phyloP scores from a whole-genome alignment of 2,797 vertebrate genomes.

The Scolopax rusticola region DNA sequence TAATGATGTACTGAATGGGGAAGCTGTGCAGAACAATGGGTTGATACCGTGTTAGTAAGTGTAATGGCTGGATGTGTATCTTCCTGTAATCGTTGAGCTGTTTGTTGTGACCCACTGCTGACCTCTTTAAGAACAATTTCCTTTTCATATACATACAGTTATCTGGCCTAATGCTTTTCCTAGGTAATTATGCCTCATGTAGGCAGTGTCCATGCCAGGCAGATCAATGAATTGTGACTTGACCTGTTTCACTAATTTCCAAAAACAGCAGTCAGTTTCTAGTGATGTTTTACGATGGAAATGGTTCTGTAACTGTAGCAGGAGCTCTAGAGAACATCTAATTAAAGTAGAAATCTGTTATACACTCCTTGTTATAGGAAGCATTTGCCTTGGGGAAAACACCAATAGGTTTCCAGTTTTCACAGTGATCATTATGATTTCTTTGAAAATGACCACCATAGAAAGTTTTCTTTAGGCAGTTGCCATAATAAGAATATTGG shows the following conservation, averaged over 20 bases:
- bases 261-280: neutral
- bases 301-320: slow-evolving; percentile 1
- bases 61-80: neutral
- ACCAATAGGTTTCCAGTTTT: neutral
- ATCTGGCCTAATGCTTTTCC: neutral
- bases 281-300: neutral
- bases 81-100: slow-evolving; percentile 31
- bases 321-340: slow-evolving; percentile 10
- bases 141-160: neutral
- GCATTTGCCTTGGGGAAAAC: slow-evolving; percentile 13
- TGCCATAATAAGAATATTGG: slow-evolving; percentile 36
- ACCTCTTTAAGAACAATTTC: slow-evolving; percentile 42
- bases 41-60: neutral
- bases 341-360: slow-evolving; percentile 54
- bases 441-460: slow-evolving; percentile 40
- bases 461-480: slow-evolving; percentile 44
- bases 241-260: neutral
- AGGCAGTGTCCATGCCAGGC: neutral
- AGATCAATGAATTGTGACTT: neutral
- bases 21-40: slow-evolving; percentile 9
- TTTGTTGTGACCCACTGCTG: slow-evolving; percentile 39
- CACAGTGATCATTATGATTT: slow-evolving; percentile 35
- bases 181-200: neutral
- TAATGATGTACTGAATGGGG: neutral
- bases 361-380: slow-evolving; percentile 1